These are phyloP conservation scores for Heterochromis multidens DNA, from an alignment of 2,113 vertebrate genomes.

Conservation along the genomic window DNA sequence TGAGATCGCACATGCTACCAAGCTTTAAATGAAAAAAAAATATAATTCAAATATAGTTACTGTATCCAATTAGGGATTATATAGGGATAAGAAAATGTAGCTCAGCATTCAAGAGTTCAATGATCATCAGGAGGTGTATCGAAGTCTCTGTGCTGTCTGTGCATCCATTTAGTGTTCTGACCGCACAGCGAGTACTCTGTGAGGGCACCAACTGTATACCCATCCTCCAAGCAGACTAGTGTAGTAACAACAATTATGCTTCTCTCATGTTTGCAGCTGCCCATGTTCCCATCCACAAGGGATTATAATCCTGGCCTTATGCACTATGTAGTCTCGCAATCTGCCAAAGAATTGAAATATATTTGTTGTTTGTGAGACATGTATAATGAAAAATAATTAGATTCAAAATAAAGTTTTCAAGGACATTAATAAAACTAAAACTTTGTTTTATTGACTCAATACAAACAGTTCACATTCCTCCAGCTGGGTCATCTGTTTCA, in stretches of 20 bases:
- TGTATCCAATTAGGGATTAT: not conserved
- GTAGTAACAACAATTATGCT: not conserved
- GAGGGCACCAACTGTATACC: not conserved
- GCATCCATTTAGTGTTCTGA: not conserved
- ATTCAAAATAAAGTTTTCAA: not conserved
- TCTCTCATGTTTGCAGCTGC: not conserved
- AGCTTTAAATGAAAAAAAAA: no score
- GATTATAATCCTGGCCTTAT: not conserved
- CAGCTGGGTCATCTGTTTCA: not conserved
- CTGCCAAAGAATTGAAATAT: not conserved
- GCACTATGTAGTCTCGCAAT: not conserved
- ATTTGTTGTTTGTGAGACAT: not conserved
- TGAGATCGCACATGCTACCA: no score
- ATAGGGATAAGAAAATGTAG: not conserved
- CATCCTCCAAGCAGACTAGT: not conserved
- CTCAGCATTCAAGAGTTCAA: not conserved
- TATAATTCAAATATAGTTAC: no score
- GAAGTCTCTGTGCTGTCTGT: not conserved
- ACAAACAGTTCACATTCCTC: not conserved
- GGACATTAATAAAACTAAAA: not conserved
- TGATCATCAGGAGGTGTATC: fast-evolving
- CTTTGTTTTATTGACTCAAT: fast-evolving
- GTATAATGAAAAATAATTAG: no score
- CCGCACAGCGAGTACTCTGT: not conserved
- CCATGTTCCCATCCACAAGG: not conserved